Evolutionary conservation across 2,888 invertebrate genomes (phyloP).

Genomic region (Furcula furcula): DNA sequence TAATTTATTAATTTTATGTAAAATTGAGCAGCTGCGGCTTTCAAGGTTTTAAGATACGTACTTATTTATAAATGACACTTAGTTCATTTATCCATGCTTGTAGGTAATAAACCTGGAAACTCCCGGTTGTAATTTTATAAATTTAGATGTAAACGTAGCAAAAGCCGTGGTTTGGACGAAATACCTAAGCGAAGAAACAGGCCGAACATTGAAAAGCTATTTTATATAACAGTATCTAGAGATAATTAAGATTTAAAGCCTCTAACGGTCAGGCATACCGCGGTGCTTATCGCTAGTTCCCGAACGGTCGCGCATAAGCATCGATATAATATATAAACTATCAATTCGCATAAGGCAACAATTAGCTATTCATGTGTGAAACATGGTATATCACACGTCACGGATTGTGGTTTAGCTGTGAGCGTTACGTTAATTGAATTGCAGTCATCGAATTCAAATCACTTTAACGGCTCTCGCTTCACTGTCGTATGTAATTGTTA

Average conservation of each 20-base stretch:
- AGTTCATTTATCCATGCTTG: too few relatives aligned
- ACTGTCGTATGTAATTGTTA: slow-evolving; percentile 12
- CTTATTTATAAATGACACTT: too few relatives aligned
- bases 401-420: not conserved
- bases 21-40: too few relatives aligned
- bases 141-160: too few relatives aligned
- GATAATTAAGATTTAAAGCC: too few relatives aligned
- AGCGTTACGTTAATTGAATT: slow-evolving; percentile 5
- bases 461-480: slow-evolving; percentile 18
- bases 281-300: not conserved
- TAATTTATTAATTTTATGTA: too few relatives aligned
- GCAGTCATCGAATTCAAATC: slow-evolving; percentile 8
- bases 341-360: not conserved
- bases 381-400: not conserved
- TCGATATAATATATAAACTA: not conserved
- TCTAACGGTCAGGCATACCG: too few relatives aligned
- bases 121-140: too few relatives aligned
- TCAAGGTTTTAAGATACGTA: too few relatives aligned
- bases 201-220: not conserved
- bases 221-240: too few relatives aligned
- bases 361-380: not conserved
- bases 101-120: too few relatives aligned
- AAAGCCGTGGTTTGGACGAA: too few relatives aligned
- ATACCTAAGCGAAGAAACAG: not conserved
- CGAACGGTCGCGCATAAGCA: not conserved